Percentiles rank a stretch among this genome's conserved stretches.
Evolutionary conservation across 2,113 vertebrate species (phyloP).

Genomic region (Alethe castanea): DNA sequence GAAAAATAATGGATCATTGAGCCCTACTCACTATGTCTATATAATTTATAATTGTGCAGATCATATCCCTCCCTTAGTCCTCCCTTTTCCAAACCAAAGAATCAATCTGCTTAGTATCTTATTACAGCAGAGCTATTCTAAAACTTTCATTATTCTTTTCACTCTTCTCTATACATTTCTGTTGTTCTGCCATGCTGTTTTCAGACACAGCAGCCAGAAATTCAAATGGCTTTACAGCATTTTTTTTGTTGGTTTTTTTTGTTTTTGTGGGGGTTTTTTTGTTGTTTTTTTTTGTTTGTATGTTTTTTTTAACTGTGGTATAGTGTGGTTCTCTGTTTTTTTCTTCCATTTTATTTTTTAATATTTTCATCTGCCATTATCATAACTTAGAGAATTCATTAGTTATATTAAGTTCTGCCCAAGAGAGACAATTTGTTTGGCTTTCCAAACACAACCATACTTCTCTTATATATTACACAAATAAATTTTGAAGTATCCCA

Average conservation of each 20-base stretch:
- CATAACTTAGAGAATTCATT: slow-evolving; percentile 4
- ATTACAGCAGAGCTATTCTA: background rate
- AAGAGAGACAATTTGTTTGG: slow-evolving; percentile 12
- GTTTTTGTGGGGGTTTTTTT: rapidly evolving
- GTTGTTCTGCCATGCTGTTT: background rate
- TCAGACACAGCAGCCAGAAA: background rate
- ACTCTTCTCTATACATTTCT: background rate
- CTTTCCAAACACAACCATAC: background rate
- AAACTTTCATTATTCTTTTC: background rate
- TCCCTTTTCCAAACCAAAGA: background rate
- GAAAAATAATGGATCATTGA: slow-evolving; percentile 21
- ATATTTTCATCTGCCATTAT: background rate
- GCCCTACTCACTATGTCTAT: background rate
- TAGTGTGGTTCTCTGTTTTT: background rate
- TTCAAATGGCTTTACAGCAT: background rate
- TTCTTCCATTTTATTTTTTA: background rate
- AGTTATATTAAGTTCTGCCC: background rate
- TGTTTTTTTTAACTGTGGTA: background rate
- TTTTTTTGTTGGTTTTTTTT: background rate
- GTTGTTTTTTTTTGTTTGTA: background rate
- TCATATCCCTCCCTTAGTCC: background rate
- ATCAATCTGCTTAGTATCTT: background rate
- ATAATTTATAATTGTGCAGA: background rate
- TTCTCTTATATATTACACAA: background rate
- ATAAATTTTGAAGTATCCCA: background rate